Conservation (phyloP, 1,140 invertebrate genomes). For the Dendroctonus valens region DNA sequence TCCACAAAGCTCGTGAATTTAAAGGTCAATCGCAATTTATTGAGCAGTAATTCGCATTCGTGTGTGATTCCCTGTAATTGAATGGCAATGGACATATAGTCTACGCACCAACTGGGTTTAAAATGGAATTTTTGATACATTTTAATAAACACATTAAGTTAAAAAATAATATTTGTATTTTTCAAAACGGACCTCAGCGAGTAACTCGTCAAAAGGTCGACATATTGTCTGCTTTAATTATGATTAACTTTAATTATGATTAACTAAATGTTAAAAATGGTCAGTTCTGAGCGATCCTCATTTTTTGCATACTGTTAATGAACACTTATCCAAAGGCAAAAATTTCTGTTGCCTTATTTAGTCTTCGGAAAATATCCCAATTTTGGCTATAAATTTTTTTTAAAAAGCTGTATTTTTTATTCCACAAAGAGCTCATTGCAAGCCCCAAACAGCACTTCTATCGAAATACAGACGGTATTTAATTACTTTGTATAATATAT, state of each 20-base stretch:
- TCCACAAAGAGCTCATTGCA: too few species aligned
- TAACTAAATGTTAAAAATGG: background rate
- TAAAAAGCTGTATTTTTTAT: too few species aligned
- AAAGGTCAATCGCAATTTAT: conserved; percentile 4
- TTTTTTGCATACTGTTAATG: too few species aligned
- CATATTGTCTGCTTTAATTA: background rate
- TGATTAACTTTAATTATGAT: background rate
- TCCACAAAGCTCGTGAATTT: background rate
- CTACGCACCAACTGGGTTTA: background rate
- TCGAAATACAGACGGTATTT: background rate
- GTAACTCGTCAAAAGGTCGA: background rate
- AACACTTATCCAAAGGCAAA: too few species aligned
- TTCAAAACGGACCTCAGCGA: background rate
- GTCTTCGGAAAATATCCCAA: too few species aligned
- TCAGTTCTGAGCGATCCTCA: background rate
- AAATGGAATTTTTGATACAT: background rate
- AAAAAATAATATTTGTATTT: background rate
- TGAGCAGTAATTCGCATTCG: background rate
- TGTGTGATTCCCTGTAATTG: background rate
- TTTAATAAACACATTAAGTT: background rate
- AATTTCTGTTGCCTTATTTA: too few species aligned
- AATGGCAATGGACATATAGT: background rate
- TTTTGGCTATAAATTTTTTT: too few species aligned
- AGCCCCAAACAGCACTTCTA: too few species aligned
- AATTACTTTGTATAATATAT: background rate